Conservation (phyloP, 2,888 invertebrate genomes). For the Leptothorax acervorum region DNA sequence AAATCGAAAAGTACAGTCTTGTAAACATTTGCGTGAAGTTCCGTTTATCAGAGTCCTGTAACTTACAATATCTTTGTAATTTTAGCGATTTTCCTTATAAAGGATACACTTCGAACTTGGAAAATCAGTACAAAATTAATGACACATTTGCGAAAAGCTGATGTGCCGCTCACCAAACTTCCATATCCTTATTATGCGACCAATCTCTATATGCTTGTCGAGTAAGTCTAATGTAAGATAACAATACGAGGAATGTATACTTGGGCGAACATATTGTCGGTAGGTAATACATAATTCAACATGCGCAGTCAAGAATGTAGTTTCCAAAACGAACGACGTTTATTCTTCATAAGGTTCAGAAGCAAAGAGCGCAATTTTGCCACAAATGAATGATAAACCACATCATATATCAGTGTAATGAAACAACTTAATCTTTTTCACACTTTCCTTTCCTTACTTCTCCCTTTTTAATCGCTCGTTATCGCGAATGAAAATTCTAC, state of each 20-base stretch:
- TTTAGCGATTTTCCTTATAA: background rate
- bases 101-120: background rate
- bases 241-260: conserved; percentile 23
- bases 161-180: background rate
- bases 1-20: background rate
- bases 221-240: conserved; percentile 16
- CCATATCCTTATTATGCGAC: background rate
- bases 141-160: background rate
- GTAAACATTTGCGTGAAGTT: background rate
- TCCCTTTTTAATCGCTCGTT: conserved; percentile 39
- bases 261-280: conserved; percentile 38
- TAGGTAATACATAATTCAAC: conserved; percentile 38
- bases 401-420: background rate
- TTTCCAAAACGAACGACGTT: conserved; percentile 28
- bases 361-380: background rate
- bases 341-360: conserved; percentile 9
- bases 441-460: background rate
- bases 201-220: conserved; percentile 20
- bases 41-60: background rate
- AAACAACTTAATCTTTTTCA: background rate
- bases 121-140: conserved; percentile 15
- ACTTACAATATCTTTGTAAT: background rate
- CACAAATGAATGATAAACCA: conserved; percentile 5
- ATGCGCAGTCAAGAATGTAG: conserved; percentile 43
- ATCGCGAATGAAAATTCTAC: conserved; percentile 43